Evolutionary conservation across 64 coral and sea anemone genomes (phyloP).

Genomic region (Anthopleura sola): DNA sequence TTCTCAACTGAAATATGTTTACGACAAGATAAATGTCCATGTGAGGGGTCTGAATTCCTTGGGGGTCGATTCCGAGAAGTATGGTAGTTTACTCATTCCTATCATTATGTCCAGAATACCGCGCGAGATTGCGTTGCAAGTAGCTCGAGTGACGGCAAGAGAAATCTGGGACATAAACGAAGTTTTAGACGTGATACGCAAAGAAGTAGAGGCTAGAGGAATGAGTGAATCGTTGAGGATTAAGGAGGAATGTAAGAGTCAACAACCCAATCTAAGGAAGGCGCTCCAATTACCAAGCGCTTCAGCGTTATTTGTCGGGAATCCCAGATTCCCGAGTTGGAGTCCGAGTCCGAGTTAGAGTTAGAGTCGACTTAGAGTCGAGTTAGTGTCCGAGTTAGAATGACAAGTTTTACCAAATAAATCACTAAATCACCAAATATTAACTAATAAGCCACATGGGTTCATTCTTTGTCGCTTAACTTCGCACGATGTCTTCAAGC

Average conservation of each 20-base stretch:
- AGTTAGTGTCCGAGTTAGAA: too few relatives aligned
- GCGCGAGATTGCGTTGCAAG: background rate
- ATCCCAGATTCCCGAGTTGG: too few relatives aligned
- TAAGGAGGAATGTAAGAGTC: background rate
- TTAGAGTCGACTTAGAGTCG: too few relatives aligned
- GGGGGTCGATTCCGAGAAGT: background rate
- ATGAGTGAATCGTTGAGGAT: background rate
- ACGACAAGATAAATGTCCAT: background rate
- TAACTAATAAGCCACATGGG: too few relatives aligned
- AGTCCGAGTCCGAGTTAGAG: too few relatives aligned
- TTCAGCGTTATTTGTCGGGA: background rate
- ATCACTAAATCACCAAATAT: too few relatives aligned
- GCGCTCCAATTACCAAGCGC: background rate
- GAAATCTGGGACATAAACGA: conserved; percentile 23
- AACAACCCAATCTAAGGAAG: background rate
- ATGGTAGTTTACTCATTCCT: conserved; percentile 12
- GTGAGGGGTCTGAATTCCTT: background rate
- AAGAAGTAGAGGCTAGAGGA: background rate
- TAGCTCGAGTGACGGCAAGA: background rate
- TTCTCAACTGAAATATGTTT: conserved; percentile 8
- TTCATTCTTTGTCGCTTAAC: too few relatives aligned
- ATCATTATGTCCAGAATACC: background rate
- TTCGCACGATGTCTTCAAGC: too few relatives aligned
- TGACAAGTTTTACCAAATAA: too few relatives aligned
- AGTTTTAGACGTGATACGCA: background rate